These are phyloP conservation scores for Baronia brevicornis DNA, from an alignment of 2,888 invertebrate species.

Conservation along the genomic window DNA sequence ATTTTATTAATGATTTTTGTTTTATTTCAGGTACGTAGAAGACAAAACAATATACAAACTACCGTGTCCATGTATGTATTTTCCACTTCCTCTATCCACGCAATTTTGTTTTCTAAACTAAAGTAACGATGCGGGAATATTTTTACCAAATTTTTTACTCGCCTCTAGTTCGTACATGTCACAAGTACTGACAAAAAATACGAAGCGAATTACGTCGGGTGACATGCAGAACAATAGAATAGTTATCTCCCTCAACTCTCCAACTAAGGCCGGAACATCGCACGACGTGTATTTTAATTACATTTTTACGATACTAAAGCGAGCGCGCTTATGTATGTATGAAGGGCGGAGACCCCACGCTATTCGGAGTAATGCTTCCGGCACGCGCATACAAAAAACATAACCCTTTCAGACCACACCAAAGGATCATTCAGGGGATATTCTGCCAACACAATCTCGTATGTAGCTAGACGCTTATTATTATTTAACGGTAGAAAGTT, in stretches of 20 bases:
- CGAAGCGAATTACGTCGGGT: conserved; percentile 11
- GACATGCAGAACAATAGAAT: conserved; percentile 43
- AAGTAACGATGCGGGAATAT: conserved; percentile 1
- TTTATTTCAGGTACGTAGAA: conserved; percentile 15
- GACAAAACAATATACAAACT: too few relatives aligned
- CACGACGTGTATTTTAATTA: conserved; percentile 69
- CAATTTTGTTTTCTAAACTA: conserved; percentile 6
- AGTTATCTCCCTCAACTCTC: conserved; percentile 44
- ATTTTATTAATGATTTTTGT: conserved; percentile 12
- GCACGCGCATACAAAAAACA: conserved; percentile 52
- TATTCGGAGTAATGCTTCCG: conserved; percentile 51
- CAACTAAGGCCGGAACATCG: conserved; percentile 33
- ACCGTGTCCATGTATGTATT: too few relatives aligned
- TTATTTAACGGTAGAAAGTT: conserved; percentile 10
- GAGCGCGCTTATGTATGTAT: conserved; percentile 56
- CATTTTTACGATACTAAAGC: conserved; percentile 68
- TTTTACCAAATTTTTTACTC: conserved; percentile 11
- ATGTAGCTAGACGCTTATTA: conserved; percentile 7
- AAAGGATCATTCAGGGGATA: conserved; percentile 35
- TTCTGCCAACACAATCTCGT: conserved; percentile 24
- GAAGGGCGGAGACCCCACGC: conserved; percentile 46
- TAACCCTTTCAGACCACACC: conserved; percentile 45
- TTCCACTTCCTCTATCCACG: too few relatives aligned
- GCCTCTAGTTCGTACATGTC: conserved; percentile 7
- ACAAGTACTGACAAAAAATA: conserved; percentile 11